Conservation (phyloP, 2,888 invertebrate species). For the Nomada flava region DNA sequence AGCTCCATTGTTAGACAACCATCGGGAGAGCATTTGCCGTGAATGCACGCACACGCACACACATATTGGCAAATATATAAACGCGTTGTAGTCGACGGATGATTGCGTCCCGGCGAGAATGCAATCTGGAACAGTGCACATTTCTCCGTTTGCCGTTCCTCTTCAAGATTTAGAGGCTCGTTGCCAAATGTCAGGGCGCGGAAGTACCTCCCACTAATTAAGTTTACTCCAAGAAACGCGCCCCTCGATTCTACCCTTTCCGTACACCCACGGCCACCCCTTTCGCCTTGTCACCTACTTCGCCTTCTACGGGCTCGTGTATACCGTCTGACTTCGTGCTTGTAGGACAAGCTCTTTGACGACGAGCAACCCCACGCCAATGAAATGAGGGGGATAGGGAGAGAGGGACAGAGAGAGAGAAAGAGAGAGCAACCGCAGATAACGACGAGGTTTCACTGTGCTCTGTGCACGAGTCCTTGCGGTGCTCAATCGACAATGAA, state of each 20-base stretch:
- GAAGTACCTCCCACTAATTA: constrained; percentile 75
- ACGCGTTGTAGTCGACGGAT: constrained; percentile 62
- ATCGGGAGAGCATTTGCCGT: constrained; percentile 24
- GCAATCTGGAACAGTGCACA: constrained; percentile 71
- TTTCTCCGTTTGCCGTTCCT: constrained; percentile 63
- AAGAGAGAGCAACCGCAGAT: not conserved
- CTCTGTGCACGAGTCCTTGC: not conserved
- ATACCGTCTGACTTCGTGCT: constrained; percentile 29
- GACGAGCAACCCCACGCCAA: constrained; percentile 22
- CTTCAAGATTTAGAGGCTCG: constrained; percentile 76
- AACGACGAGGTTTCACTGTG: not conserved
- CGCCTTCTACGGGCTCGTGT: constrained; percentile 9
- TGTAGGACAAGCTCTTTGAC: constrained; percentile 66
- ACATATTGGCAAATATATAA: not conserved
- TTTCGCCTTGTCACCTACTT: constrained; percentile 31
- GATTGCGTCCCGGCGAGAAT: constrained; percentile 70
- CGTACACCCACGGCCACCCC: not conserved
- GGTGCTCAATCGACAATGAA: not conserved
- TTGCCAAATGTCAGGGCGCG: constrained; percentile 77
- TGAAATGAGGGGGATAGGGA: not conserved
- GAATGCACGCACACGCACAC: not conserved
- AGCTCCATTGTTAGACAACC: constrained; percentile 18
- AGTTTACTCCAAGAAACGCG: constrained; percentile 76
- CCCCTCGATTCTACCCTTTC: constrained; percentile 29
- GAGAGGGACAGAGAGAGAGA: not conserved